Base-by-base conservation (phyloP, 2,888 invertebrate genomes). In the Hemicrepidius hirtus region DNA sequence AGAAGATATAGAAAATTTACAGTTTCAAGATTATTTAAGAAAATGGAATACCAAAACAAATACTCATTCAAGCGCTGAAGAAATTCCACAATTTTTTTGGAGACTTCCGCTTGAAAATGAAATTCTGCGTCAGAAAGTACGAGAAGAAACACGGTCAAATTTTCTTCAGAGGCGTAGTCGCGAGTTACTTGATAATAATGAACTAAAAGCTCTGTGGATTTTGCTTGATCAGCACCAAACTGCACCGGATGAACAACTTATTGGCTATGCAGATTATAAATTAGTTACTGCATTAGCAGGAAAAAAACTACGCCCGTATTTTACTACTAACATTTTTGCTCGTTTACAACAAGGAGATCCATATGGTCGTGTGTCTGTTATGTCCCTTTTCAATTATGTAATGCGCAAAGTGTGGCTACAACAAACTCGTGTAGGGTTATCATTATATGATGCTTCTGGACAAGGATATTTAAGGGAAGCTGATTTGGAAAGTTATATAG, bases 321-420 rank as follows among this genome's bases (percentile, higher is more conserved):
- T 98, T 82, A 95, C 94, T 35, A 93, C 97, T 0, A 92, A 92
- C 78, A 92, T 96, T 12, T 98, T 97, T 85, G 95, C 95, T 0
- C 95, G 96, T 75, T 88, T 98, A 3, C 94, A 96, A 83, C 94
- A 95, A 72, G 92, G 92, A 0, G 97, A 98, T 83, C 92, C 94
- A 0, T 93, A 94, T 80, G 97, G 97, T 0, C 89, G 95, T 69
- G 94, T 98, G 32, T 93, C 95, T 18, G 96, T 97, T 16, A 94
- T 94, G 85, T 94, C 95, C 0, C 90, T 98, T 72, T 98, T 97
- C 86, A 98, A 97, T 86, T 98, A 98, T 83, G 94, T 97, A 0
- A 96, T 97, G 97, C 89, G 96, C 12, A 94, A 97, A 83, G 96
- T 97, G 6, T 98, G 98, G 97, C 87, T 97, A 55, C 95, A 96